phyloP scores from a whole-genome alignment of 2,888 invertebrate genomes.

The Diploptera punctata region DNA sequence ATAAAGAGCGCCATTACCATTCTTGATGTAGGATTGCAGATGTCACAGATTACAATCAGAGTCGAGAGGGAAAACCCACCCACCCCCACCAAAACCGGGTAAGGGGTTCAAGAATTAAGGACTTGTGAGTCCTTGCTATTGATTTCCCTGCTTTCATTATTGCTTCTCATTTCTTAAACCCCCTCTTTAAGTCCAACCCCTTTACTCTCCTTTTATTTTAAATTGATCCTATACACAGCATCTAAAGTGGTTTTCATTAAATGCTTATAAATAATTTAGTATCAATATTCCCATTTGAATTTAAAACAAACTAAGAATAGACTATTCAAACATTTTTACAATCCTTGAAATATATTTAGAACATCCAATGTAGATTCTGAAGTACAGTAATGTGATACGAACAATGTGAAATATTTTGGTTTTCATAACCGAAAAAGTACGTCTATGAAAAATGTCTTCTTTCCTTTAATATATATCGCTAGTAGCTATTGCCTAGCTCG shows the following conservation, averaged over 20 bases:
- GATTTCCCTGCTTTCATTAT: constrained; percentile 43
- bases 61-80: constrained; percentile 37
- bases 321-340: too few relatives aligned
- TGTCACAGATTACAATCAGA: constrained; percentile 50
- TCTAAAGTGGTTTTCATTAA: constrained; percentile 19
- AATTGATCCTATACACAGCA: constrained; percentile 26
- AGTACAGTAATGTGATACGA: too few relatives aligned
- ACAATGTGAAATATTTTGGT: too few relatives aligned
- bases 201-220: too few relatives aligned
- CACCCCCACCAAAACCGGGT: constrained; percentile 6
- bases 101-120: constrained; percentile 37
- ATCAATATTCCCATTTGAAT: constrained; percentile 9
- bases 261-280: constrained; percentile 36
- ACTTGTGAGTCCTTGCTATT: constrained; percentile 39
- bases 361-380: too few relatives aligned
- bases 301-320: too few relatives aligned
- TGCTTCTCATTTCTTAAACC: constrained; percentile 33
- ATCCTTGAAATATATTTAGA: too few relatives aligned
- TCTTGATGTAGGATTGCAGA: constrained; percentile 52
- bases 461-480: too few relatives aligned
- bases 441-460: too few relatives aligned
- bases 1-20: constrained; percentile 53
- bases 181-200: not conserved
- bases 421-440: too few relatives aligned
- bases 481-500: too few relatives aligned